Base-by-base conservation (phyloP, 92 coral and sea anemone species). In the Parazoanthus swiftii region DNA sequence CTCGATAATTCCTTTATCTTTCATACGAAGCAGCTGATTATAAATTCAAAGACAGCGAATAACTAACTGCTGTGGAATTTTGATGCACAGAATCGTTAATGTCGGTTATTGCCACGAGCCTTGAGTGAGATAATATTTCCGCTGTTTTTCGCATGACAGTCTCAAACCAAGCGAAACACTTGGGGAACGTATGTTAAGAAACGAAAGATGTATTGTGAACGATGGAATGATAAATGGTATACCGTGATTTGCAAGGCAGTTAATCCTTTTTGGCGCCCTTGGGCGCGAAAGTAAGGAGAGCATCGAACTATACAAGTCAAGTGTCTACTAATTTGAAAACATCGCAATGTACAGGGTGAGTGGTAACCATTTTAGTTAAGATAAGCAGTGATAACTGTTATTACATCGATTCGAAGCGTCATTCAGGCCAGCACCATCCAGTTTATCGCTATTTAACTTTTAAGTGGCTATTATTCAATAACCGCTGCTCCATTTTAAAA, bases 241-340 rank as follows among this genome's bases (percentile, higher is more conserved):
- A 2, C 74, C 74, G 20, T 23, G 36, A 29, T 29, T 9, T 25
- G 36, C 81, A 25, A 77, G 39, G 21, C 23, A 8, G 15, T 44
- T 77, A 77, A 77, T 77, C 59, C 23, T 48, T 77, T 77, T 44
- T 77, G 63, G 81, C 81, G 81, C 63, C 81, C 15, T 46, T 42
- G 29, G 54, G 80, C 80, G 80, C 80, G 56, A 76, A 76, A 76
- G 36, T 46, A 18, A 4, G 63, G 58, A 44, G 16, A 5, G 59
- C 29, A 70, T 21, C 9, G 74, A 70, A 29, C 74, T 4, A 29
- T 29, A n/a, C 74, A 70, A 29, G 35, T 67, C 73, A 67, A 66
- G n/a, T 67, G 10, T 21, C 29, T 67, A 29, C 73, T 8, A 70
- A n/a, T 18, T 54, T 54, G 33, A 70, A 29, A 70, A 70, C 74